These are phyloP conservation scores for Sisor rabdophorus DNA, from an alignment of 2,113 vertebrate genomes.

Conservation along the genomic window DNA sequence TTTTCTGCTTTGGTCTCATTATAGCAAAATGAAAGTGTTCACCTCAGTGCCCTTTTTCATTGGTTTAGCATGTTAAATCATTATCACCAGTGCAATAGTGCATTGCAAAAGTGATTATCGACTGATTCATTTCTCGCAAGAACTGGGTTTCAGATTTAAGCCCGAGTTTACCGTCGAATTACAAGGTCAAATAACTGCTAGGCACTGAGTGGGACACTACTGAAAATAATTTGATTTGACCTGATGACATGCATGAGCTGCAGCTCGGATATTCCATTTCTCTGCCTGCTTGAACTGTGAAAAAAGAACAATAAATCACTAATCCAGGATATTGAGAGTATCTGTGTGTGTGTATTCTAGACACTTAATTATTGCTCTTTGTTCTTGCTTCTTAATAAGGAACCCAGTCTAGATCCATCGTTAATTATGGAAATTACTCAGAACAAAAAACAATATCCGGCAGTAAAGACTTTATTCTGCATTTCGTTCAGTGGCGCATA, in stretches of 20 bases:
- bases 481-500: too few species aligned
- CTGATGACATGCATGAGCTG: slow-evolving; percentile 36
- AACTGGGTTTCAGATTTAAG: slow-evolving; percentile 37
- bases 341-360: slow-evolving; percentile 12
- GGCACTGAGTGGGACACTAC: slow-evolving; percentile 24
- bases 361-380: slow-evolving; percentile 5
- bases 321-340: slow-evolving; percentile 29
- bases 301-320: slow-evolving; percentile 36
- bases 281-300: slow-evolving; percentile 18
- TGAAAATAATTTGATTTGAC: slow-evolving; percentile 38
- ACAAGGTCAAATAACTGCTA: slow-evolving; percentile 45
- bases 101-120: slow-evolving; percentile 45
- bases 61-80: slow-evolving; percentile 46
- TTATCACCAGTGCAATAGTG: slow-evolving; percentile 40
- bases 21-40: slow-evolving; percentile 34
- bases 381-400: slow-evolving; percentile 9
- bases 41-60: slow-evolving; percentile 45
- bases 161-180: slow-evolving; percentile 39
- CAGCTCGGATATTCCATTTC: slow-evolving; percentile 33
- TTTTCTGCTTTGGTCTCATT: slow-evolving; percentile 40
- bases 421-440: slow-evolving; percentile 7
- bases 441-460: neutral
- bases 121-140: slow-evolving; percentile 46
- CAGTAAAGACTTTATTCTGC: slow-evolving; percentile 40
- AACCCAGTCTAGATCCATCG: neutral